Base-by-base conservation (phyloP, 2,797 vertebrate genomes). In the Eurystomus glaucurus region DNA sequence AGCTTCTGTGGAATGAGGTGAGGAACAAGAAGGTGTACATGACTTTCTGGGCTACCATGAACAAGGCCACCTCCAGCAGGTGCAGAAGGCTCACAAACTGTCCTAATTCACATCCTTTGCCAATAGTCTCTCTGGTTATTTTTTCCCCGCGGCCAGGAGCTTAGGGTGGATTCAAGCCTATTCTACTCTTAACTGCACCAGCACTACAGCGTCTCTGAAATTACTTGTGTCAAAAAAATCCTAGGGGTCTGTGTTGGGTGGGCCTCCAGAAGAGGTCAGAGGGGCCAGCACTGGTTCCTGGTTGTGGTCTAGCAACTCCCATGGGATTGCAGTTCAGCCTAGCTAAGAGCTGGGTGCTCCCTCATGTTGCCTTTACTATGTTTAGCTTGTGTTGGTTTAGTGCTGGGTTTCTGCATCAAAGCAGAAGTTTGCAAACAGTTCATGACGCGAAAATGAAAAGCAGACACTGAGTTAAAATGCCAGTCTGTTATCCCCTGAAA, bases 371-470 rank as follows among this genome's bases (percentile, higher is more conserved):
- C 35, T 88, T 78, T 87, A 28, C 75, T 87, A 2, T 78, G 57
- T 81, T 93, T 79, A 84, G 65, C 65, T 54, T 41, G 28, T 60
- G 72, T 33, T 64, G 41, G 70, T 62, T 57, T 48, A 77, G 60
- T 9, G 11, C 52, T 55, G 61, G 29, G 28, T 57, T 91, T 71
- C 80, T 88, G 33, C 1, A 0, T 86, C 77, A 88, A 79, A 90
- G 55, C 70, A 74, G 52, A 51, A 45, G 45, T 72, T 89, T 79
- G 37, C 54, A 72, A 68, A 41, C 35, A 62, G 74, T 51, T 94
- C 29, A 21, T 37, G 28, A 35, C 39, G 51, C 61, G 81, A 72
- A 91, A 91, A 92, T 86, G 68, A 68, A 77, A 82, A 94, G 62
- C n/a, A 91, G 70, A 58, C 50, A 9, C 39, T n/a, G 20, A 68